phyloP scores from a whole-genome alignment of 2,113 vertebrate genomes.

The Perognathus longimembris region DNA sequence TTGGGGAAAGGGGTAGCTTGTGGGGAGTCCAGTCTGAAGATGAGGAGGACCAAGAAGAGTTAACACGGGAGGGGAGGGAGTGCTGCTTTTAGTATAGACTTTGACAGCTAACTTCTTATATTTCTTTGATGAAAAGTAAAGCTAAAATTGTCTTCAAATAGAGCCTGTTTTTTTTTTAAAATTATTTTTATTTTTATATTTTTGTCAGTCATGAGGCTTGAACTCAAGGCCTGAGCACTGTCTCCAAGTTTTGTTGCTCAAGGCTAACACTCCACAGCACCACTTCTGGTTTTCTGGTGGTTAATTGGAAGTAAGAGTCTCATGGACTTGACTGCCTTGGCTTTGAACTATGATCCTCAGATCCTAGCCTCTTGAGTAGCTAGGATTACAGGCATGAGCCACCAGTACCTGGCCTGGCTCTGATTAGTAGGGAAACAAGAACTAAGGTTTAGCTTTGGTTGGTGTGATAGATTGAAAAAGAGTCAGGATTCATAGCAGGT shows the following conservation, averaged over 20 bases:
- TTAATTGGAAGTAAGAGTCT: too few relatives aligned
- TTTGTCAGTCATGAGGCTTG: too few relatives aligned
- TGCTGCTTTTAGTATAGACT: constrained; percentile 5
- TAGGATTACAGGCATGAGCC: too few relatives aligned
- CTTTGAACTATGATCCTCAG: too few relatives aligned
- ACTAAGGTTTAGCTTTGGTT: background rate
- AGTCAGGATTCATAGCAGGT: background rate
- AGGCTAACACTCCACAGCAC: too few relatives aligned
- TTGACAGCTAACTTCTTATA: background rate
- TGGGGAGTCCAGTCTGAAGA: background rate
- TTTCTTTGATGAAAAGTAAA: constrained; percentile 44
- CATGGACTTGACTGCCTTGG: too few relatives aligned
- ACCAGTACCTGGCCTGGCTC: background rate
- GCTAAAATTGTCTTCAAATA: background rate
- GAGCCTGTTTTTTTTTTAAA: background rate
- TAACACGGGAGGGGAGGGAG: background rate
- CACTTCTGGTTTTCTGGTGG: too few relatives aligned
- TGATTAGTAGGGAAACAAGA: background rate
- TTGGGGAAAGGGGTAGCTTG: background rate
- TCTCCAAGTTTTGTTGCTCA: too few relatives aligned
- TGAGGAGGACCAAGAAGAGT: background rate
- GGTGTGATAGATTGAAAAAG: background rate
- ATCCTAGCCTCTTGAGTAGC: too few relatives aligned
- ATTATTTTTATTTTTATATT: too few relatives aligned
- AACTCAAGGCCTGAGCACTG: too few relatives aligned